Conservation (phyloP, 2,113 vertebrate species). For the Hucho hucho region DNA sequence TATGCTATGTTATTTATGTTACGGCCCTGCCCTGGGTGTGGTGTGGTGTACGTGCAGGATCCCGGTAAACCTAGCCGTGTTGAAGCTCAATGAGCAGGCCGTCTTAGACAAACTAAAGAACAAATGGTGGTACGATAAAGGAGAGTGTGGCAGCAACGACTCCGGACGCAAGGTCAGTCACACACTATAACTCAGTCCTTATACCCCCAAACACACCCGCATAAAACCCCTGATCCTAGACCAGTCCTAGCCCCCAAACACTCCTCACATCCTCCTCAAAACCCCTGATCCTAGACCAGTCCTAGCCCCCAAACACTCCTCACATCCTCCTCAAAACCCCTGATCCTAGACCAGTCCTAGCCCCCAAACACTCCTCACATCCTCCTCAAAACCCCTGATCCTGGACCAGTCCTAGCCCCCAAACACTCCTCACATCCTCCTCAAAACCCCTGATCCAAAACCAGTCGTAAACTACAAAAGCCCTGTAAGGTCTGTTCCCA, state of each 20-base stretch:
- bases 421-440: background rate
- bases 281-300: constrained; percentile 47
- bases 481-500: constrained; percentile 20
- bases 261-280: background rate
- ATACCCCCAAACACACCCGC: constrained; percentile 44
- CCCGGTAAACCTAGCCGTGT: constrained; percentile 99
- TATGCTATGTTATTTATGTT: constrained; percentile 99
- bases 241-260: constrained; percentile 21
- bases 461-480: no score
- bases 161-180: constrained; percentile 99
- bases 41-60: constrained; percentile 80
- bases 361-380: background rate
- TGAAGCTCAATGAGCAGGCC: constrained; percentile 99
- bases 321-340: constrained; percentile 6
- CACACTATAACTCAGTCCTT: constrained; percentile 20
- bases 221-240: constrained; percentile 42
- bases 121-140: constrained; percentile 99
- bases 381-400: constrained; percentile 27
- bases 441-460: constrained; percentile 31
- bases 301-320: constrained; percentile 2
- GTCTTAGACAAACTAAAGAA: constrained; percentile 99
- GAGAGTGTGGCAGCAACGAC: constrained; percentile 97
- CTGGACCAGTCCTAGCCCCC: constrained; percentile 34
- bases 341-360: constrained; percentile 45
- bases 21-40: constrained; percentile 83